Evolutionary conservation across 2,888 invertebrate genomes (phyloP), one percentile per base, ranked within the genome.

Genomic region (Scaptodrosophila latifasciaeformis): DNA sequence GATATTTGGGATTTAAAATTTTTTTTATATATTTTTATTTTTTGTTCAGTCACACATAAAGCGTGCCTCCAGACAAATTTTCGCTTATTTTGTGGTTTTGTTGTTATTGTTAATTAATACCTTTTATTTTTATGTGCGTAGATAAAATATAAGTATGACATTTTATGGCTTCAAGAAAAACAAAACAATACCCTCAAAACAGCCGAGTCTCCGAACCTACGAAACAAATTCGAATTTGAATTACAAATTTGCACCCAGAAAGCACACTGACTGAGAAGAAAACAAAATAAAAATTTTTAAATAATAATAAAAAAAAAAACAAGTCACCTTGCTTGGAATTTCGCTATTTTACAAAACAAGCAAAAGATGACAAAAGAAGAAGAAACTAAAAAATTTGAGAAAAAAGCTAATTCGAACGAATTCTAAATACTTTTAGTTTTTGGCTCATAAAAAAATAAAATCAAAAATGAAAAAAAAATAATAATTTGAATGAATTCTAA

Each of bases 251-350:
- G 70, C 71, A 63, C 66, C 80, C 70, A 68, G 68, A 80, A 77
- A 77, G 54, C 52, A 48, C 2, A n/a, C 40, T 54, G 43, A 19
- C 10, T 13, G 7, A 45, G 29, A 35, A 29, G 13, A 46, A 34
- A 21, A 34, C 5, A 31, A 54, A 18, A 40, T 19, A 57, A 44
- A 45, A 48, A 52, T n/a, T 10, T 12, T n/a, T 10, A 39, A 39
- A 29, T 27, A 29, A 27, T 24, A 44, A 21, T 12, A 42, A 12
- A 15, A 24, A 10, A 49, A 18, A 68, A 62, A 76, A 62, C 67
- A 74, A 79, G 71, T 79, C 81, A 80, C 82, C 79, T 79, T 82
- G 82, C 72, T 43, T 68, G 82, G 81, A 79, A 79, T 82, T 80
- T 79, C 59, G 71, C 61, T 61, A 59, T 58, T 49, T 43, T 13